These are phyloP conservation scores for Drosophila setosimentum DNA, from an alignment of 2,888 invertebrate species.

Conservation along the genomic window DNA sequence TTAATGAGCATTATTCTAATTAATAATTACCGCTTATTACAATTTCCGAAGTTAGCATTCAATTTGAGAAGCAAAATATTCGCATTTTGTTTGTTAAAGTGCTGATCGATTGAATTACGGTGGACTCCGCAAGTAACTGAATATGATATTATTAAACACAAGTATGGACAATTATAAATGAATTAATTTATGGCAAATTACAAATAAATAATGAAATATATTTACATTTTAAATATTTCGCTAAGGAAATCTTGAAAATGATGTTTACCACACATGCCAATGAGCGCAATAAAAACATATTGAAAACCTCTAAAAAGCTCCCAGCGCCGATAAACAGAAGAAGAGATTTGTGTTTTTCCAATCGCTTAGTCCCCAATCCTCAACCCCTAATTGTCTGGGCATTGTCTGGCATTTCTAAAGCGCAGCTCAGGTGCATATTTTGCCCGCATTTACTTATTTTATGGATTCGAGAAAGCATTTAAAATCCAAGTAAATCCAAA, in stretches of 20 bases:
- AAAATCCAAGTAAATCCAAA: conserved; percentile 40
- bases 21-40: conserved; percentile 61
- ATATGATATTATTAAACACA: neutral
- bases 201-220: neutral
- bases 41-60: conserved; percentile 8
- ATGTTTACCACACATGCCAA: neutral
- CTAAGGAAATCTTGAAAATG: neutral
- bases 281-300: conserved; percentile 9
- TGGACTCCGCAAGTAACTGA: neutral
- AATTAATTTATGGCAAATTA: neutral
- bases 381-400: conserved; percentile 33
- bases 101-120: neutral
- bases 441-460: conserved; percentile 57
- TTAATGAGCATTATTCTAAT: conserved; percentile 72
- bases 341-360: conserved; percentile 16
- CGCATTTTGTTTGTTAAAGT: neutral
- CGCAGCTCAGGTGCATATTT: conserved; percentile 71
- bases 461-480: conserved; percentile 40
- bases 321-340: conserved; percentile 10
- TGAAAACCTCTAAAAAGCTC: conserved; percentile 9
- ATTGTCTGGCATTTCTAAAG: conserved; percentile 52
- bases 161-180: neutral
- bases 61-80: conserved; percentile 4
- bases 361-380: neutral
- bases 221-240: neutral